Evolutionary conservation across 2,888 invertebrate genomes (phyloP).

Genomic region (Calameuta idolon): DNA sequence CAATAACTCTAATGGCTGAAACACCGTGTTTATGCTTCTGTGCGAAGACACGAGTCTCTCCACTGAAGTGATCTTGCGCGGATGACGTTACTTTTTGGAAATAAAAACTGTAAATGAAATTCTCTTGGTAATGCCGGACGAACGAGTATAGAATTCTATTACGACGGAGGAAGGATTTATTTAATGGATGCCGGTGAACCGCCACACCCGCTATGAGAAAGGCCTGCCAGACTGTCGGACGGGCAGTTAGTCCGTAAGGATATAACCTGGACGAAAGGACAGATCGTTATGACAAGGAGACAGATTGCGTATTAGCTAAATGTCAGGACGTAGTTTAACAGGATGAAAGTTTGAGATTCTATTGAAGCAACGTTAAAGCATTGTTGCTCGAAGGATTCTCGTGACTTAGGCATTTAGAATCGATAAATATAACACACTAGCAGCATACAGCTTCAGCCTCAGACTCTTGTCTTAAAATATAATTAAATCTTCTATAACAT

Average conservation of each 20-base stretch:
- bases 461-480: background rate
- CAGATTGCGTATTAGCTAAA: constrained; percentile 40
- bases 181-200: constrained; percentile 14
- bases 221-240: constrained; percentile 8
- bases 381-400: background rate
- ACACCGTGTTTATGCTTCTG: constrained; percentile 38
- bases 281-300: constrained; percentile 35
- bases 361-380: background rate
- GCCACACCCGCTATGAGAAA: constrained; percentile 30
- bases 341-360: background rate
- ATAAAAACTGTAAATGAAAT: too few relatives aligned
- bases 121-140: too few relatives aligned
- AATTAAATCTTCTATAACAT: background rate
- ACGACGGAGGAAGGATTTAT: background rate
- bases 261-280: constrained; percentile 16
- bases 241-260: constrained; percentile 7
- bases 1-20: constrained; percentile 47
- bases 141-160: background rate
- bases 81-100: background rate
- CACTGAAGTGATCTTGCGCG: background rate
- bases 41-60: background rate
- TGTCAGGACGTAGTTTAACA: constrained; percentile 24
- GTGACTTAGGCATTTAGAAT: background rate
- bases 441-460: background rate
- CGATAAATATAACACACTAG: background rate